These are phyloP conservation scores for Menidia menidia DNA, from an alignment of 2,797 vertebrate species.

Conservation along the genomic window DNA sequence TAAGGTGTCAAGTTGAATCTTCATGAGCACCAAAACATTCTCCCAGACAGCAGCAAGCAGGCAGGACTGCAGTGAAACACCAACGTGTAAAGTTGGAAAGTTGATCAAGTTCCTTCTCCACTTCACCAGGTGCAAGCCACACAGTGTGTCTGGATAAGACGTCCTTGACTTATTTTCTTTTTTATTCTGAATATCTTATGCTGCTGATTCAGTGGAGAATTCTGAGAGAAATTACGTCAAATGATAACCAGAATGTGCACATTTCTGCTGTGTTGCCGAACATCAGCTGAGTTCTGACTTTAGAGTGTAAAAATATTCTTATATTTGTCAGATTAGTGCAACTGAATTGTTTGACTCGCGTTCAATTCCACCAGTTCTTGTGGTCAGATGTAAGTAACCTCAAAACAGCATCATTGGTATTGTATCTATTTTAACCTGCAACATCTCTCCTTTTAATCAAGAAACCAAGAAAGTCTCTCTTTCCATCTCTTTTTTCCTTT, in stretches of 20 bases:
- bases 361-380: too few species aligned
- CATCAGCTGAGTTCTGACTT: conserved; percentile 17
- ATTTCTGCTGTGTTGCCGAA: conserved; percentile 16
- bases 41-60: not conserved
- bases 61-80: not conserved
- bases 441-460: conserved; percentile 2
- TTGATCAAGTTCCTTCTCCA: conserved; percentile 2
- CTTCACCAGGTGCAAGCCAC: conserved; percentile 17
- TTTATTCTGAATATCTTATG: not conserved
- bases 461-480: conserved; percentile 27
- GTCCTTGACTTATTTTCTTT: conserved; percentile 14
- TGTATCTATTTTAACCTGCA: too few species aligned
- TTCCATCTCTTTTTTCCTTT: conserved; percentile 11
- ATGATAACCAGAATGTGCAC: not conserved
- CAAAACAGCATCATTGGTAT: too few species aligned
- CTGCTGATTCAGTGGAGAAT: not conserved
- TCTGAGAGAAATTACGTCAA: not conserved
- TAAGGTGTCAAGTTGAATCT: conserved; percentile 22
- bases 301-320: not conserved
- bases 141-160: conserved; percentile 16
- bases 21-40: conserved; percentile 1
- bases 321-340: conserved; percentile 9
- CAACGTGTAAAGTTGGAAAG: conserved; percentile 5
- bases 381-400: too few species aligned
- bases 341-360: too few species aligned